Base-by-base conservation (phyloP, 2,888 invertebrate genomes). In the Oligia latruncula region DNA sequence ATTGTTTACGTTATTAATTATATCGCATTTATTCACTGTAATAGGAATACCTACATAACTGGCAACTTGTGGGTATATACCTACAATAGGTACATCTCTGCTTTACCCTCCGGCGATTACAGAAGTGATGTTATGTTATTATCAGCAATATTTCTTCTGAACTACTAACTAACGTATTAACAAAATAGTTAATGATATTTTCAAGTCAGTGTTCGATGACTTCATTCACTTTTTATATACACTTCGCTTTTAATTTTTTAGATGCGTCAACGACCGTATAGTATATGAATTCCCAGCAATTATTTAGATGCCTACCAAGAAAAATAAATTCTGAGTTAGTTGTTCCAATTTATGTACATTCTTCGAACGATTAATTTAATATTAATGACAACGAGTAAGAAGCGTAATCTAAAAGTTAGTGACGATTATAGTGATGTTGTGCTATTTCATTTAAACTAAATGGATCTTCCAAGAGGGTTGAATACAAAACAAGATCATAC, bases 151-250 rank as follows among this genome's bases (percentile, higher is more conserved):
- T 55, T 55, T 8, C 5, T 64, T 67, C 15, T 58, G 9, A 68
- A 58, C 35, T 9, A 43, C 43, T 46, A 43, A 46, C 46, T 46
- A 46, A 11, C 11, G 72, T 74, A 43, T 17, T 68, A 49, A 73
- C 55, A 20, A 60, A 58, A 58, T 74, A 49, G 40, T 65, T 46
- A 71, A 40, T 62, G 9, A 20, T 62, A 70, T 77, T 49, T 78
- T 79, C 40, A 74, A 74, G 78, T 76, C 71, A 80, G 71, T 73
- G 40, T 77, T 77, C 49, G 58, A 64, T 85, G 84, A 81, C 85
- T 85, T 89, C 81, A 86, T 82, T 65, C 46, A 29, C 46, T 90
- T 85, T 84, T 87, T 89, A 71, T 58, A 49, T 52, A 77, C 83
- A 83, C 66, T 79, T 71, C 35, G 60, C n/a, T 78, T 43, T 66